Base-by-base conservation (phyloP, 2,797 vertebrate species). In the Sitta carolinensis region DNA sequence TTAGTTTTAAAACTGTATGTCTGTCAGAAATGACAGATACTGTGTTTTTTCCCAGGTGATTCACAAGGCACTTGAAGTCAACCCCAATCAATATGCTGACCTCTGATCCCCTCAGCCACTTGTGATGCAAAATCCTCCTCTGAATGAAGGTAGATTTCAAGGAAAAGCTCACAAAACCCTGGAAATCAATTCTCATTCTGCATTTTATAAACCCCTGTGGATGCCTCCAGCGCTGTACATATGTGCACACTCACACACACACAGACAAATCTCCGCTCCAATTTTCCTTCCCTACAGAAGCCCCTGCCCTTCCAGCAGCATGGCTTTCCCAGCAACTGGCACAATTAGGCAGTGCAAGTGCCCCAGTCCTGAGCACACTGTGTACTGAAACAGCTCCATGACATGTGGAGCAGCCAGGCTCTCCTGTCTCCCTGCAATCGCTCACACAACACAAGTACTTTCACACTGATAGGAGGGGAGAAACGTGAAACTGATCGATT, bases 401-500 rank as follows among this genome's bases (percentile, higher is more conserved):
- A 26, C 9, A 2, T 0, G 17, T 3, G 3, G 54, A 68, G 50
- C 61, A 18, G 55, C 20, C 48, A 7, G 42, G 21, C 75, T 29
- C 55, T 30, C 54, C 54, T 38, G 52, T 22, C 68, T 63, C 52
- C 63, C 63, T 59, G 91, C 32, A 29, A 0, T 36, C 0, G 0
- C 66, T 69, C 74, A 57, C 5, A 5, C 27, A 81, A 74, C 20
- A 51, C 81, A 95, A 85, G 43, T 85, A 38, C 58, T 48, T 85
- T 26, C 89, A 63, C 48, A 51, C 25, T 1, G 3, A 62, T 9
- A 61, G 81, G 58, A 83, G 29, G 26, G 36, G 27, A 95, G 66
- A 85, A 85, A 91, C 45, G 38, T 30, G 67, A 84, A 73, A 74
- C 9, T 73, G 87, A 79, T 88, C 84, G 70, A 93, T 90, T 61